phyloP scores from a whole-genome alignment of 1,140 invertebrate species.

The Hypsibius dujardini region DNA sequence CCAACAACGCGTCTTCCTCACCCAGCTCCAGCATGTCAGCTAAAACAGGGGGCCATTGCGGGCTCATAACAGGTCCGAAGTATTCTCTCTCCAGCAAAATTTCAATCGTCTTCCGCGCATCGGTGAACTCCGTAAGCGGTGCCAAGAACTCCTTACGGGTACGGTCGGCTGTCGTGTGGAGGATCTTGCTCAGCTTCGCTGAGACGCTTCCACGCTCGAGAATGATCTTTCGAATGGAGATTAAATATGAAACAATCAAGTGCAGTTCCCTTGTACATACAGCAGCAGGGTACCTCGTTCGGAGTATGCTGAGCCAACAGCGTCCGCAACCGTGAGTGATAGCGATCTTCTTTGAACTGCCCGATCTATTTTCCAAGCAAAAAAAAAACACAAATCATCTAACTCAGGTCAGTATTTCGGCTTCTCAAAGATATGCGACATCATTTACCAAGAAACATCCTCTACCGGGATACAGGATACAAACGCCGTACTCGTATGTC shows the following conservation, averaged over 20 bases:
- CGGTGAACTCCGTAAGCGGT: slow-evolving; percentile 52
- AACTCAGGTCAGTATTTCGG: too few species aligned
- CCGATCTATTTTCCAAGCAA: too few species aligned
- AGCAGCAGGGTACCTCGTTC: slow-evolving; percentile 48
- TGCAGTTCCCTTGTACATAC: slow-evolving; percentile 12
- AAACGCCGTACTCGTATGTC: slow-evolving; percentile 52
- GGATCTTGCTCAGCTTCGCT: slow-evolving; percentile 17
- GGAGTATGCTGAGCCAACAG: slow-evolving; percentile 73
- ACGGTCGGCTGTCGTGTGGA: neutral
- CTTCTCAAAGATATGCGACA: too few species aligned
- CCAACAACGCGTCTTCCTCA: too few species aligned
- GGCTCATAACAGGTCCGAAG: slow-evolving; percentile 41
- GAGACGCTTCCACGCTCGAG: slow-evolving; percentile 46
- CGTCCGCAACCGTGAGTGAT: slow-evolving; percentile 66
- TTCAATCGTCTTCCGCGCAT: slow-evolving; percentile 53
- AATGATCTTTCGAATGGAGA: slow-evolving; percentile 54
- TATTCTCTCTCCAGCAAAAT: slow-evolving; percentile 53
- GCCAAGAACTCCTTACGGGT: slow-evolving; percentile 46
- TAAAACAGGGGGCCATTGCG: slow-evolving; percentile 49
- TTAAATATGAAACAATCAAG: slow-evolving; percentile 23
- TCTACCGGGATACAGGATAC: slow-evolving; percentile 84
- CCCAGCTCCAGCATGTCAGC: slow-evolving; percentile 45
- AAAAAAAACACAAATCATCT: too few species aligned
- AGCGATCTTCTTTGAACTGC: slow-evolving; percentile 78
- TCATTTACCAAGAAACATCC: slow-evolving; percentile 61